Base-by-base conservation (phyloP, 2,888 invertebrate species). In the Hemaris fuciformis region DNA sequence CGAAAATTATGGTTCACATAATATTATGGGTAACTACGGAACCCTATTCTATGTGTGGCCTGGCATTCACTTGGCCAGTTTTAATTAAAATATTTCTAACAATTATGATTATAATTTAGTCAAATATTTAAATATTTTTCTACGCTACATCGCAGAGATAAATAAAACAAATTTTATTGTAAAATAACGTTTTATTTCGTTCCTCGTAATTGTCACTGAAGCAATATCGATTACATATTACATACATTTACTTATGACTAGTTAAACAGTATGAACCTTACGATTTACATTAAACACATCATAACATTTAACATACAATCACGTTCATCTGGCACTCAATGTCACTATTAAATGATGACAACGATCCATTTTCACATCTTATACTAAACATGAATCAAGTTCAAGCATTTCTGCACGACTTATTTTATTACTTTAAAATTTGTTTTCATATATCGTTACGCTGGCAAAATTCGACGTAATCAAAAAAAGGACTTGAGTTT, bases 131-230 rank as follows among this genome's bases (percentile, higher is more conserved):
- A n/a, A n/a, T n/a, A n/a, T n/a, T n/a, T n/a, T n/a, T n/a, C n/a
- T n/a, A n/a, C n/a, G n/a, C n/a, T n/a, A n/a, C n/a, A n/a, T n/a
- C n/a, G n/a, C 31, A 22, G 18, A 0, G 6, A 8, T 7, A 66
- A 79, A 70, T 69, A 63, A 83, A 80, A 79, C 61, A 38, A 46
- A 3, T 8, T 34, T 56, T 84, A 89, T 79, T 89, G 82, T 88
- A 91, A 91, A 91, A 91, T 91, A 91, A 90, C 89, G 80, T 87
- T 87, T 87, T 85, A 86, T 87, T 88, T 86, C 79, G 77, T 86
- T 82, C 81, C 79, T 83, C 80, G 80, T 81, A 82, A 75, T 82
- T 75, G 76, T 80, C 80, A 83, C 81, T 80, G 82, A 89, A 89
- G 88, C 89, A 80, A 83, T 88, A 82, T 84, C 73, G 84, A 77